These are phyloP conservation scores for Microtus montanus DNA, from an alignment of 2,113 vertebrate species.

Conservation along the genomic window DNA sequence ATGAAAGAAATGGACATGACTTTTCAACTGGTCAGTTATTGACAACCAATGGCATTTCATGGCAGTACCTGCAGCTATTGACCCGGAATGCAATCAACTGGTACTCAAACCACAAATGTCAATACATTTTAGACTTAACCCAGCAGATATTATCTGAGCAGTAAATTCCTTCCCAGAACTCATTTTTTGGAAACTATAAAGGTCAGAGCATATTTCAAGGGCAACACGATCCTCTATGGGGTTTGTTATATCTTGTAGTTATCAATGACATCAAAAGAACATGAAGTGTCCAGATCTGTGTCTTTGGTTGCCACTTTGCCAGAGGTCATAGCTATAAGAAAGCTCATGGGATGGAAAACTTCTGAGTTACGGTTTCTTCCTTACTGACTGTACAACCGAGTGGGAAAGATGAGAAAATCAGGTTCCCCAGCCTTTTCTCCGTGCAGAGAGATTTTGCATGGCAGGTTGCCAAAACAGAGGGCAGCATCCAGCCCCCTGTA, in stretches of 20 bases:
- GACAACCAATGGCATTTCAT: slow-evolving; percentile 3
- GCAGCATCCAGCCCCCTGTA: background rate
- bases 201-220: slow-evolving; percentile 3
- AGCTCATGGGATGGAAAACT: background rate
- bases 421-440: background rate
- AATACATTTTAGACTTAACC: slow-evolving; percentile 32
- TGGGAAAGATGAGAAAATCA: background rate
- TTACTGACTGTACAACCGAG: background rate
- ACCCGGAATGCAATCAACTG: background rate
- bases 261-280: background rate
- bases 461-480: background rate
- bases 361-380: background rate
- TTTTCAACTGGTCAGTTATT: slow-evolving; percentile 8
- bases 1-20: slow-evolving; percentile 10
- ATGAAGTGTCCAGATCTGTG: background rate
- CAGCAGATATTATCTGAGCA: slow-evolving; percentile 6
- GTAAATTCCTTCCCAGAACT: slow-evolving; percentile 23
- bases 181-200: background rate
- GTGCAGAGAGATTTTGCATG: background rate
- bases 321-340: background rate
- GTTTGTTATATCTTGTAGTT: background rate
- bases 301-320: background rate
- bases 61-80: background rate
- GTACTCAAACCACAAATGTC: slow-evolving; percentile 3
- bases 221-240: background rate